phyloP scores from a whole-genome alignment of 1,140 invertebrate species.

The Spodoptera frugiperda region DNA sequence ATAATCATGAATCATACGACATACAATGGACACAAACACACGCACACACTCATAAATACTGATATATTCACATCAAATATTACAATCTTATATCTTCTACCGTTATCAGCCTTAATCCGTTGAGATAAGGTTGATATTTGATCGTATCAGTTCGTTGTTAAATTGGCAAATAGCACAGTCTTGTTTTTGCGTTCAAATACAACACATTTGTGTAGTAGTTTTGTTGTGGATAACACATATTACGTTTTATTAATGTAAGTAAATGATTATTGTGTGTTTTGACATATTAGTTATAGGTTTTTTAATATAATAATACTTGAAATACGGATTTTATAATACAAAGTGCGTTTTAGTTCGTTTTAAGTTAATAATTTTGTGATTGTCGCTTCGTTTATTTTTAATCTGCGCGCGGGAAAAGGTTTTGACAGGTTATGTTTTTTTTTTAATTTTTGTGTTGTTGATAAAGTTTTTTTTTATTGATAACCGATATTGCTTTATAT shows the following conservation, averaged over 20 bases:
- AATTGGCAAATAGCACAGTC: not conserved
- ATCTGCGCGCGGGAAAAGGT: no score
- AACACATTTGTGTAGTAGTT: conserved; percentile 5
- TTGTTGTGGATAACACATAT: not conserved
- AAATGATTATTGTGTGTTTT: conserved; percentile 9
- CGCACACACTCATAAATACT: not conserved
- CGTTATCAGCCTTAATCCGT: not conserved
- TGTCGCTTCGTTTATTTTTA: no score
- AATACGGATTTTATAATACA: no score
- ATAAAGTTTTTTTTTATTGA: no score
- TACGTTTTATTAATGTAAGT: conserved; percentile 6
- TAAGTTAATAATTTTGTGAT: no score
- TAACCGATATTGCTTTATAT: no score
- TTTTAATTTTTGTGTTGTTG: no score
- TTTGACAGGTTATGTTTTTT: no score
- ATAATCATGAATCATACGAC: conserved; percentile 5
- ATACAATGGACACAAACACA: not conserved
- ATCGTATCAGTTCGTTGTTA: not conserved
- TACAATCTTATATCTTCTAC: not conserved
- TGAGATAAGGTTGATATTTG: not conserved
- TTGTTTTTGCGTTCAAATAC: not conserved
- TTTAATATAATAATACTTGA: no score
- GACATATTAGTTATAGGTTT: no score
- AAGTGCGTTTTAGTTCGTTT: no score
- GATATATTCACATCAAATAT: conserved; percentile 6